These are phyloP conservation scores for Lasiurus borealis DNA, from an alignment of 2,113 vertebrate species.

Conservation along the genomic window DNA sequence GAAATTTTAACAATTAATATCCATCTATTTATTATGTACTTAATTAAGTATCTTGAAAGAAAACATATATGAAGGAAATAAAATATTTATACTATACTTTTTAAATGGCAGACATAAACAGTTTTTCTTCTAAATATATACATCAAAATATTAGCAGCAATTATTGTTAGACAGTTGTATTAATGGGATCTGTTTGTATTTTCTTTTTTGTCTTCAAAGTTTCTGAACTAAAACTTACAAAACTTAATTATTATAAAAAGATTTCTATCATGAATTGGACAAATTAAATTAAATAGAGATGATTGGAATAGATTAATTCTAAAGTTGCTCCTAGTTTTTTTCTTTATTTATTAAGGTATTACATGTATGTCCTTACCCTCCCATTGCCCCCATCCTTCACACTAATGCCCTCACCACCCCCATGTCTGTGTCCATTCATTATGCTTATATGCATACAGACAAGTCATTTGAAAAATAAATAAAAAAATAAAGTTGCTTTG, in stretches of 20 bases:
- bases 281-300: slow-evolving; percentile 48
- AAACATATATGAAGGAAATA: neutral
- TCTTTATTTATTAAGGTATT: too few relatives aligned
- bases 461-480: too few relatives aligned
- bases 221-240: slow-evolving; percentile 4
- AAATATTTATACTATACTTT: neutral
- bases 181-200: neutral
- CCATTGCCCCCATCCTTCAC: too few relatives aligned
- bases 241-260: slow-evolving; percentile 7
- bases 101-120: neutral
- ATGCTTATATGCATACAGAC: too few relatives aligned
- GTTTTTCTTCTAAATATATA: neutral
- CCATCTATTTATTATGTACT: neutral
- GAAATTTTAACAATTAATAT: slow-evolving; percentile 14
- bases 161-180: neutral
- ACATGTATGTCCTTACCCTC: too few relatives aligned
- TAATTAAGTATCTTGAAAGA: slow-evolving; percentile 22
- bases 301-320: neutral
- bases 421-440: too few relatives aligned
- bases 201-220: slow-evolving; percentile 12
- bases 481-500: neutral
- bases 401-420: too few relatives aligned
- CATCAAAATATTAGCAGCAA: neutral
- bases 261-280: neutral
- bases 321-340: neutral